phyloP scores from a whole-genome alignment of 1,140 invertebrate species.

The Hetaerina americana region DNA sequence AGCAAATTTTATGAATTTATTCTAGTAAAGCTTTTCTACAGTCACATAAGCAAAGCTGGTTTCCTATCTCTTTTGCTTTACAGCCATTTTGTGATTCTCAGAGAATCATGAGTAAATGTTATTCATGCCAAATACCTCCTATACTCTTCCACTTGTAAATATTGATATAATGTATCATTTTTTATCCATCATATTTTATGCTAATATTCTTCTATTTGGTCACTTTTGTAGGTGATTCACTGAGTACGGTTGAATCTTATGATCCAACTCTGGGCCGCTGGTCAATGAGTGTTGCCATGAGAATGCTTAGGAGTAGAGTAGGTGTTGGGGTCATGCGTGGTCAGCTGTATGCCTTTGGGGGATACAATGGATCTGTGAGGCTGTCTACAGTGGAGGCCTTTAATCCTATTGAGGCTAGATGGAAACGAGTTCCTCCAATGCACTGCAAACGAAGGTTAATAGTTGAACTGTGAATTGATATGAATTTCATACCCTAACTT shows the following conservation, averaged over 20 bases:
- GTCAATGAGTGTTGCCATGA: conserved; percentile 73
- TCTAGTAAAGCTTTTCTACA: no score
- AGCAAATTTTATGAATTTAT: no score
- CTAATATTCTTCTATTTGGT: conserved; percentile 2
- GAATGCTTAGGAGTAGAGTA: conserved; percentile 66
- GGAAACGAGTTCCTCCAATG: conserved; percentile 71
- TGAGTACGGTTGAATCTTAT: conserved; percentile 78
- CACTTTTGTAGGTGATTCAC: conserved; percentile 53
- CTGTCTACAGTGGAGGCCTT: conserved; percentile 81
- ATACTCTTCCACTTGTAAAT: no score
- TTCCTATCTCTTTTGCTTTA: no score
- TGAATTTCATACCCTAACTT: no score
- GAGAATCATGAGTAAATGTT: no score
- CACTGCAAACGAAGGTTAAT: conserved; percentile 62
- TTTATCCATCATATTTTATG: neutral
- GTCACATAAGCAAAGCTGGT: no score
- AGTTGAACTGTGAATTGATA: no score
- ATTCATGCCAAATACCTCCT: no score
- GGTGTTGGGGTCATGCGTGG: conserved; percentile 71
- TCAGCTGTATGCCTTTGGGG: conserved; percentile 58
- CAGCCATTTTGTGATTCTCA: conserved; percentile 1
- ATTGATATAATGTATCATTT: neutral
- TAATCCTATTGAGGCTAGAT: conserved; percentile 55
- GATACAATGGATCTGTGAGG: conserved; percentile 70
- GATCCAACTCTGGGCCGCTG: conserved; percentile 60